Conservation (phyloP, 1,140 invertebrate species). For the Meloidogyne floridensis region DNA sequence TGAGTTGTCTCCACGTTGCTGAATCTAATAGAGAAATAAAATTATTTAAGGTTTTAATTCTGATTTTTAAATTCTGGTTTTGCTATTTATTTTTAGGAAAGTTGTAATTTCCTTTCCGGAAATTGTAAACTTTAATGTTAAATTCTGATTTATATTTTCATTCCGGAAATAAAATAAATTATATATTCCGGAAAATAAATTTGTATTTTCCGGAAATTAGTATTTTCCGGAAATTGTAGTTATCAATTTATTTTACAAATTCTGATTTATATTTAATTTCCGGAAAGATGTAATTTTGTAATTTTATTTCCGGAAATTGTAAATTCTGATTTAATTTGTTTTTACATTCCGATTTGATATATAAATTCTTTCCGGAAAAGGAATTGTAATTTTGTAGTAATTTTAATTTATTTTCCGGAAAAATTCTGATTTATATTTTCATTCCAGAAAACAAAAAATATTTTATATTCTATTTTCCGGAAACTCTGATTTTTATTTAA, state of each 20-base stretch:
- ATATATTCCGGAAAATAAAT: not conserved
- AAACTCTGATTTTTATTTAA: not conserved
- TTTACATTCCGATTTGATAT: too few relatives aligned
- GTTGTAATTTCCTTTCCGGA: not conserved
- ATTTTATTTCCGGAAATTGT: too few relatives aligned
- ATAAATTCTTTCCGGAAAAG: not conserved
- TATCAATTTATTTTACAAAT: too few relatives aligned
- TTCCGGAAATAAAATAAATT: too few relatives aligned
- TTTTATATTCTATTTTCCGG: not conserved
- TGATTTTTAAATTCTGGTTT: not conserved
- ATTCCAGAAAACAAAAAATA: not conserved
- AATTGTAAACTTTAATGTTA: too few relatives aligned
- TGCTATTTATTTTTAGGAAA: not conserved
- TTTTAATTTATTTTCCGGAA: not conserved
- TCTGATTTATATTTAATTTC: too few relatives aligned
- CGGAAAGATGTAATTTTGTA: too few relatives aligned
- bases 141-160: not conserved
- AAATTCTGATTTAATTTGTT: too few relatives aligned
- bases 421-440: not conserved
- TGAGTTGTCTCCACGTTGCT: slow-evolving; percentile 43
- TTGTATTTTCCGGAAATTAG: not conserved
- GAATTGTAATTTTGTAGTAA: not conserved
- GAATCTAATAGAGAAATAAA: slow-evolving; percentile 8
- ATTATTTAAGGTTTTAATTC: not conserved
- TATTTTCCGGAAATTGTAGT: too few relatives aligned